Percentiles rank a stretch among this genome's conserved stretches.
Conservation (phyloP, 1,140 invertebrate genomes). For the Luehdorfia chinensis region DNA sequence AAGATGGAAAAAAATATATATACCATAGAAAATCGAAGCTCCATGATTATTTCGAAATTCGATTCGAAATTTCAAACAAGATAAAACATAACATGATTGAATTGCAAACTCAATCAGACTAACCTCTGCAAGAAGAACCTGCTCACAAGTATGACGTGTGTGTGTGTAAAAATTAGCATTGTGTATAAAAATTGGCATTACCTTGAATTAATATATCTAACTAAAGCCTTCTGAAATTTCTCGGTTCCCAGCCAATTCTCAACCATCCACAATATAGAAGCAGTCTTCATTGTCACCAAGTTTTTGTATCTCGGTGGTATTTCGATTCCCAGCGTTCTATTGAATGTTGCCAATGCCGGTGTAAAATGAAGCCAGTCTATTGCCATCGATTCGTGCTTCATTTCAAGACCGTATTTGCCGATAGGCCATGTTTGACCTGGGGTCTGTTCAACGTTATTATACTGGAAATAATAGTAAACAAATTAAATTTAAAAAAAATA, state of each 20-base stretch:
- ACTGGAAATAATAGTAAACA: conserved; percentile 31
- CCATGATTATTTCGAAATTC: no score
- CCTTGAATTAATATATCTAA: conserved; percentile 61
- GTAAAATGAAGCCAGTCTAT: conserved; percentile 47
- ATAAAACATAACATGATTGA: no score
- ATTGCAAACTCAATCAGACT: no score
- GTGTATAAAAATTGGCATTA: no score
- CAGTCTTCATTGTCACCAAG: conserved; percentile 60
- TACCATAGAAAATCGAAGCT: no score
- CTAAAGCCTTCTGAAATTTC: conserved; percentile 54
- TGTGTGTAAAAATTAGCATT: no score
- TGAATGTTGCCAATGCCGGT: conserved; percentile 49
- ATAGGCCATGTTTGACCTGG: conserved; percentile 24
- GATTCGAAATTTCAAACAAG: no score
- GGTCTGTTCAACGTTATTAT: conserved; percentile 32
- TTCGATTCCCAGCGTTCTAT: conserved; percentile 47
- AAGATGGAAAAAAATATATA: no score
- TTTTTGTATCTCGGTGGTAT: conserved; percentile 51
- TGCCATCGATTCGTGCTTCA: conserved; percentile 54
- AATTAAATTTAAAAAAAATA: neutral
- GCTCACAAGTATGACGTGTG: no score
- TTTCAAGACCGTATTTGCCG: conserved; percentile 43
- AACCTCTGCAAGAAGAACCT: no score
- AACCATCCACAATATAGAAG: conserved; percentile 64
- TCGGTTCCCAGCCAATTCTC: conserved; percentile 60